Conservation (phyloP, 2,888 invertebrate species). For the Electrophaes corylata region DNA sequence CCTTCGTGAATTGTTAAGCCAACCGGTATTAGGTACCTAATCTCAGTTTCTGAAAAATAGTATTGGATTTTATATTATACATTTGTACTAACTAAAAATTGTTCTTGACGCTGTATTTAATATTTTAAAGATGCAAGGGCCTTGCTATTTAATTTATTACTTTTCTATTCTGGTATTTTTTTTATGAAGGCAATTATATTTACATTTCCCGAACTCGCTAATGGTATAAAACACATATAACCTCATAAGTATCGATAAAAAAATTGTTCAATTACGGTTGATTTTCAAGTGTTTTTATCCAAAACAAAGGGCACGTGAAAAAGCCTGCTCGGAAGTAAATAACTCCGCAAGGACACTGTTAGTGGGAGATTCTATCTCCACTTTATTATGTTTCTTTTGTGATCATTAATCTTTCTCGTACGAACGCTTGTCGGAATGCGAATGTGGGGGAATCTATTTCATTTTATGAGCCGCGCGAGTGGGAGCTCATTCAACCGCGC, state of each 20-base stretch:
- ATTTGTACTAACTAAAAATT: too few relatives aligned
- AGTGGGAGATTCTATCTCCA: constrained; percentile 83
- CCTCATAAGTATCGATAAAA: too few relatives aligned
- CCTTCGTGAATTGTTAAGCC: background rate
- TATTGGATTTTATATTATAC: background rate
- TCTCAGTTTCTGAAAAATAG: background rate
- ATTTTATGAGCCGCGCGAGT: constrained; percentile 83
- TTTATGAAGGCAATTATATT: too few relatives aligned
- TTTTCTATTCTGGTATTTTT: too few relatives aligned
- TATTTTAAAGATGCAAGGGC: too few relatives aligned
- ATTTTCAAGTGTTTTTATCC: constrained; percentile 53
- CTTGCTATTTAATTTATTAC: too few relatives aligned
- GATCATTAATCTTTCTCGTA: constrained; percentile 85
- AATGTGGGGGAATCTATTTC: constrained; percentile 85
- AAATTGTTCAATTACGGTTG: constrained; percentile 4
- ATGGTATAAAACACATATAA: too few relatives aligned
- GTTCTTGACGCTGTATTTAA: too few relatives aligned
- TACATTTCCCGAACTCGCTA: too few relatives aligned
- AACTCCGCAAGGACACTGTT: constrained; percentile 84
- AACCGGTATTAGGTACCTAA: too few relatives aligned
- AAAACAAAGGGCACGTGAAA: constrained; percentile 77
- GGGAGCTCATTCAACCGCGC: constrained; percentile 79
- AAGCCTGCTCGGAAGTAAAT: constrained; percentile 79
- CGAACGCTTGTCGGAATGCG: constrained; percentile 85
- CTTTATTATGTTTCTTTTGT: constrained; percentile 85